Evolutionary conservation across 2,888 invertebrate species (phyloP).

Genomic region (Panzeria rudis): DNA sequence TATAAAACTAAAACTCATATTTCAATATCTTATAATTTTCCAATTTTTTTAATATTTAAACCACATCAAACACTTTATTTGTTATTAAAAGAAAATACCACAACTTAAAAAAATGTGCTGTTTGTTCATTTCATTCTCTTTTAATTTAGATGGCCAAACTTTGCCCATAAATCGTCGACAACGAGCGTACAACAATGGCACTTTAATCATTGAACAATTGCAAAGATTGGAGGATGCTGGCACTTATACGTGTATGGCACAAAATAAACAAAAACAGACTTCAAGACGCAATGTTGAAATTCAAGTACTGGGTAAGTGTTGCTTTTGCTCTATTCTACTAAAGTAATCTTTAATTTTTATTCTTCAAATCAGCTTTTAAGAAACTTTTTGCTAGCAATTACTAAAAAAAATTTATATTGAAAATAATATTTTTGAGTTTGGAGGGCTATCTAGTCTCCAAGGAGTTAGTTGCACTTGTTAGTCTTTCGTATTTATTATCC

Average conservation of each 20-base stretch:
- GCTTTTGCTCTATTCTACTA: constrained; percentile 13
- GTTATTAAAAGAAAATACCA: background rate
- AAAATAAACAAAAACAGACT: constrained; percentile 91
- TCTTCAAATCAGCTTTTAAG: background rate
- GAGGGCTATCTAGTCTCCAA: no score
- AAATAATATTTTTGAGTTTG: background rate
- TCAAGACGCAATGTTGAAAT: constrained; percentile 91
- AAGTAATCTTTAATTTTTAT: constrained; percentile 41
- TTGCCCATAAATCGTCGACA: constrained; percentile 94
- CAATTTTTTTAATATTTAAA: background rate
- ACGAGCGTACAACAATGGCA: constrained; percentile 93
- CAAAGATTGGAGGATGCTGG: constrained; percentile 94
- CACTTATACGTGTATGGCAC: constrained; percentile 94
- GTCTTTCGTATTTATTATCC: no score
- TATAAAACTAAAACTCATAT: no score
- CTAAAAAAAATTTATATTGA: background rate
- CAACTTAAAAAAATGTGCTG: background rate
- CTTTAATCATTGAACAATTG: constrained; percentile 93
- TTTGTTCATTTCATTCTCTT: constrained; percentile 24
- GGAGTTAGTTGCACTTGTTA: no score
- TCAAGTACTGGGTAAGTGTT: constrained; percentile 87
- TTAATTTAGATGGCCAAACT: constrained; percentile 89
- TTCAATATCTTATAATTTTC: background rate
- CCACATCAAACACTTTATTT: background rate
- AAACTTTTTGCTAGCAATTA: background rate